Evolutionary conservation across 2,797 vertebrate genomes (phyloP), one percentile per base, ranked within the genome.

Genomic region (Siniperca scherzeri): DNA sequence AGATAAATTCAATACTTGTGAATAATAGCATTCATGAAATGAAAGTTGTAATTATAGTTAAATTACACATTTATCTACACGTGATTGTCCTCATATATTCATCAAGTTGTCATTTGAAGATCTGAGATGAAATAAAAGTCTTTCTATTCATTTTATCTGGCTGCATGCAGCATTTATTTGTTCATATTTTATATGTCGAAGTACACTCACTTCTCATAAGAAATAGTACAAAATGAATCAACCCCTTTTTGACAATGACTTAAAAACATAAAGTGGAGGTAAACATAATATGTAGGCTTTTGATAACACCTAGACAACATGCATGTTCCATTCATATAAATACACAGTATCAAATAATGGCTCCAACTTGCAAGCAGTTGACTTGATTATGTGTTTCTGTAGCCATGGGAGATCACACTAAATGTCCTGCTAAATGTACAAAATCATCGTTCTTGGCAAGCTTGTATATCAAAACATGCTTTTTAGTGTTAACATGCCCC

Each of bases 101-200:
- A 59, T 56, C 9, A 21, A 30, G 9, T n/a, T 48, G 21, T 60
- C 19, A 21, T 38, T 25, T 53, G 2, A 50, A 33, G 2, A 38
- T 12, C 1, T 19, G 17, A 42, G n/a, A 52, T 59, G 22, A 86
- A 89, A 90, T 87, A 82, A 89, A 90, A 1, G 10, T 33, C 0
- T 14, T 12, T 64, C 70, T 22, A 5, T 56, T 74, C 19, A n/a
- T 52, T 70, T 68, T 79, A 60, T 93, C 83, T 90, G 94, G 97
- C 97, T 97, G 97, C 97, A 97, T 97, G 97, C 97, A 96, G 96
- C 97, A 87, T 97, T 97, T 97, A 97, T 97, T 97, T 89, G 87
- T 88, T 94, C 92, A 92, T 92, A 77, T 93, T 93, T 91, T 89
- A 94, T 94, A 95, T 90, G 87, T 91, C 40, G 87, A 95, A 95